phyloP scores from a whole-genome alignment of 2,113 vertebrate genomes.

The Ginglymostoma cirratum region DNA sequence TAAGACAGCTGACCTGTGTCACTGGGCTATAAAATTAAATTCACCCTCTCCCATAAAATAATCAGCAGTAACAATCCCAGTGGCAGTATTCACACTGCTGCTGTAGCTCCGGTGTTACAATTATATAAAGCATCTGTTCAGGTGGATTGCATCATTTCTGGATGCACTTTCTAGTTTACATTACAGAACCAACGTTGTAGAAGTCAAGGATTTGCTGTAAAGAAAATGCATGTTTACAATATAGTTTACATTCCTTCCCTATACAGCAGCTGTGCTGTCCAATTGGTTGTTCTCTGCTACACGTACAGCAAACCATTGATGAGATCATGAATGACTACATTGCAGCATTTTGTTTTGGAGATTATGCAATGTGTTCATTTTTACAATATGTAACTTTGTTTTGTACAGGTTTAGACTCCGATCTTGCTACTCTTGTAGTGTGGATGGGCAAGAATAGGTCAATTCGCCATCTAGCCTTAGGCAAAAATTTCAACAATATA shows the following conservation, averaged over 20 bases:
- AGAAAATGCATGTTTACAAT: neutral
- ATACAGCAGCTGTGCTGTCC: neutral
- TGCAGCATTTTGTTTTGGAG: slow-evolving; percentile 14
- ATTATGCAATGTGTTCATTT: slow-evolving; percentile 14
- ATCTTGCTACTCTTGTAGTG: slow-evolving; percentile 84
- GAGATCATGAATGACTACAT: neutral
- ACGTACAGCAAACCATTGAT: neutral
- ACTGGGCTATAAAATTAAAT: neutral
- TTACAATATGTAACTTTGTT: slow-evolving; percentile 46
- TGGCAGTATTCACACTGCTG: neutral
- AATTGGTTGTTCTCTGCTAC: neutral
- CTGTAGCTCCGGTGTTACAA: neutral
- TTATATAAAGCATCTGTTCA: neutral
- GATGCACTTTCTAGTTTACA: neutral
- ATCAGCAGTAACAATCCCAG: neutral
- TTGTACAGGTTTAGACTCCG: slow-evolving; percentile 80
- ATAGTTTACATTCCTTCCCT: neutral
- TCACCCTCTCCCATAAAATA: neutral
- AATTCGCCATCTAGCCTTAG: slow-evolving; percentile 83
- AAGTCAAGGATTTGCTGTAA: neutral
- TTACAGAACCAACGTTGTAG: neutral
- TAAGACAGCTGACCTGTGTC: neutral
- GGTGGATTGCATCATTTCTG: neutral
- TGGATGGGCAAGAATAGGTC: slow-evolving; percentile 97
- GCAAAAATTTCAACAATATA: slow-evolving; percentile 99